Base-by-base conservation (phyloP, 2,113 vertebrate genomes). In the Leucoraja erinaceus region DNA sequence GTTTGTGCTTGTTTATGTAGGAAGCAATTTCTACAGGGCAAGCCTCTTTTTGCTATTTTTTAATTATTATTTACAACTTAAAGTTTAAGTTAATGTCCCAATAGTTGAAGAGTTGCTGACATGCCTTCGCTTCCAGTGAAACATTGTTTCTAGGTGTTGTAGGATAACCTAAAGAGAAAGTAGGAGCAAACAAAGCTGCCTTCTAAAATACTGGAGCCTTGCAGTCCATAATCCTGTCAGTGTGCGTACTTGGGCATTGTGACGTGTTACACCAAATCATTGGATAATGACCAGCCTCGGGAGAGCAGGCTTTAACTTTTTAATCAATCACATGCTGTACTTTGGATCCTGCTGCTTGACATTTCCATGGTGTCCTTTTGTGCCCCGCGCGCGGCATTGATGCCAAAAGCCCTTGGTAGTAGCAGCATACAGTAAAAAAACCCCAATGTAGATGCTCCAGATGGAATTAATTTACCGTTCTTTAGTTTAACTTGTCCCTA, bases 281-380 rank as follows among this genome's bases (percentile, higher is more conserved):
- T 88, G 83, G 83, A 88, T 88, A 88, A 88, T 88, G 59, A 88
- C 83, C 59, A 66, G 61, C 83, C 59, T 59, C n/a, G n/a, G 63
- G 61, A 88, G 83, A 88, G 83, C 59, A 63, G 59, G 83, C 83
- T 88, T 88, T 88, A 88, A 88, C 83, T 88, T 88, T 88, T 88
- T 88, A 88, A 88, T 88, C 83, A 88, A 66, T 88, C 83, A 63
- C 83, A 88, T 66, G 59, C 59, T 88, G 83, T 63, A 88, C 83
- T 88, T 63, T 63, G 83, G 83, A 88, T 66, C 59, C 63, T 20
- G 83, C 59, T 88, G 59, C 59, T 88, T 66, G 83, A 88, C n/a
- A 61, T 88, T 59, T 66, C 83, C 83, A 88, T 59, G 83, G 59
- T 88, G 59, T 88, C 83, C 83, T 88, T 66, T 88, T 14, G 83